Conservation (phyloP, 2,888 invertebrate genomes). For the Lysandra bellargus region DNA sequence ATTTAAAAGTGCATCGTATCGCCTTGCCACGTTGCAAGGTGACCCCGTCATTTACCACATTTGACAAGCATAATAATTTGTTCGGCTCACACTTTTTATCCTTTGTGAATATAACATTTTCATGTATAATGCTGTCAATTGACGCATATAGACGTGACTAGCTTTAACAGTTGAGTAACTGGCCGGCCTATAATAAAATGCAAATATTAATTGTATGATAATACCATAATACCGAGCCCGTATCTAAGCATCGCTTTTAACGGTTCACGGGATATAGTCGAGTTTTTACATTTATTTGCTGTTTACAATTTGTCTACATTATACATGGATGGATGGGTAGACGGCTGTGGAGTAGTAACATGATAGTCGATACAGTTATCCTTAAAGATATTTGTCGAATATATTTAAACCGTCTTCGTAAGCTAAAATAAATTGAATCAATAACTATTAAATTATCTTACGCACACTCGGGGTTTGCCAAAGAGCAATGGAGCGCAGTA, state of each 20-base stretch:
- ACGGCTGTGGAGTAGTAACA: too few relatives aligned
- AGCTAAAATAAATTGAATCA: too few relatives aligned
- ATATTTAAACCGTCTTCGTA: too few relatives aligned
- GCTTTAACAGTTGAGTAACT: conserved; percentile 12
- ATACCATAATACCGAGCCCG: not conserved
- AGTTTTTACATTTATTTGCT: not conserved
- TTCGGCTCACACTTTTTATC: not conserved
- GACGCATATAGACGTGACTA: not conserved
- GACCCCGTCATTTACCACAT: not conserved
- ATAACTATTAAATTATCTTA: too few relatives aligned
- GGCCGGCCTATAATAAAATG: conserved; percentile 21
- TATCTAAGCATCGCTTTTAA: conserved; percentile 6
- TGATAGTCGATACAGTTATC: too few relatives aligned
- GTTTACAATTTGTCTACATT: conserved; percentile 4
- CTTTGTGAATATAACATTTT: not conserved
- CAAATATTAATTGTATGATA: conserved; percentile 29
- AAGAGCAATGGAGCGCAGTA: too few relatives aligned
- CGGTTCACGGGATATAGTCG: not conserved
- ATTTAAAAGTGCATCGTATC: too few relatives aligned
- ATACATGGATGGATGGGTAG: not conserved
- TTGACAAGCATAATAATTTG: not conserved
- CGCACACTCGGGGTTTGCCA: too few relatives aligned
- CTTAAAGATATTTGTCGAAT: too few relatives aligned
- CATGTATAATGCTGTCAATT: not conserved
- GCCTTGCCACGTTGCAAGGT: not conserved